Evolutionary conservation across 2,113 vertebrate genomes (phyloP), one percentile per base, ranked within the genome.

Genomic region (Agelaius tricolor): DNA sequence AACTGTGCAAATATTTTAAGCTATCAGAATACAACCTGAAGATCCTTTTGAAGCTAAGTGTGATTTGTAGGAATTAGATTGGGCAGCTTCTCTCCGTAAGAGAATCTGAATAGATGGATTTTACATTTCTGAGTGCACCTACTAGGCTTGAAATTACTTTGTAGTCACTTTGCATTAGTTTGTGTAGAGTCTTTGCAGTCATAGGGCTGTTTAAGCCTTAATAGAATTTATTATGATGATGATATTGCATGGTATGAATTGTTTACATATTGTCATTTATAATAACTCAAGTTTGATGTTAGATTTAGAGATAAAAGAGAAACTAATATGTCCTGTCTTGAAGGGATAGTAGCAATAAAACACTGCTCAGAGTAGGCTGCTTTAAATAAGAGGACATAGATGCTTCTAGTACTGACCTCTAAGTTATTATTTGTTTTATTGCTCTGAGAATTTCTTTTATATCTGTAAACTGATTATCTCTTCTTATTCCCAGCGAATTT

Each of bases 371-470:
- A 67, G 13, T 52, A 86, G 44, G 9, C 28, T 89, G 41, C 44
- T 94, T 93, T 66, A 69, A 69, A 3, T 76, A 59, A 43, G 35
- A 71, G 35, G 41, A 35, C 57, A 18, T 82, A 65, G 65, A n/a
- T 84, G 23, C n/a, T 88, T 88, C 26, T 61, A 33, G 9, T 78
- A 49, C 49, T 89, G 87, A 74, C 68, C 67, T 94, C 51, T 69
- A 41, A 47, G 39, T 94, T 84, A 20, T 30, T 71, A 24, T 80
- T 91, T 83, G 47, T 86, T 96, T 90, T 92, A 84, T 68, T 92
- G 91, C 80, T 90, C 82, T 81, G n/a, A 83, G 35, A 71, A 78
- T 94, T 93, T 92, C 37, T 81, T 90, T 94, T 88, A 57, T 81
- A 65, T 68, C 76, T 87, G 20, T 67, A 59, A 90, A 93, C 27